These are phyloP conservation scores for Meriones unguiculatus DNA, from an alignment of 2,113 vertebrate genomes.

Conservation along the genomic window DNA sequence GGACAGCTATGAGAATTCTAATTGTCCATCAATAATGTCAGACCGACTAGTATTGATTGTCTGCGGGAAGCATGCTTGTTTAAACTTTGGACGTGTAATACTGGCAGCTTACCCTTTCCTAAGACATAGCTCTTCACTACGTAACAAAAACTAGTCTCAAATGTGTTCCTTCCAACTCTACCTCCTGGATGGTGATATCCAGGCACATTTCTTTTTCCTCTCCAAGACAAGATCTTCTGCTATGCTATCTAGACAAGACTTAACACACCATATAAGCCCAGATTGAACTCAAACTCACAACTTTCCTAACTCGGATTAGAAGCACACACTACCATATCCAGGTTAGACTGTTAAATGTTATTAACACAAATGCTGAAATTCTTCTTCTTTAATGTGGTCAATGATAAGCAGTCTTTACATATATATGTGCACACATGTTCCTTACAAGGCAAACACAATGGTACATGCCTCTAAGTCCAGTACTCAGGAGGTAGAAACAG, in stretches of 20 bases:
- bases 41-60: neutral
- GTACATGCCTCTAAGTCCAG: neutral
- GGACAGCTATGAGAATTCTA: neutral
- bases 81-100: neutral
- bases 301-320: neutral
- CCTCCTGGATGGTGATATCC: neutral
- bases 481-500: neutral
- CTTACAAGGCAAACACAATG: neutral
- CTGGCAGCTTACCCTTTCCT: neutral
- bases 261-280: neutral
- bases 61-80: neutral
- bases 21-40: neutral
- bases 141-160: neutral
- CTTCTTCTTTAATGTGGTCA: slow-evolving; percentile 34
- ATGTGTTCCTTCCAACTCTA: neutral
- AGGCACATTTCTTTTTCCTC: neutral
- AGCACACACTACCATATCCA: neutral
- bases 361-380: neutral
- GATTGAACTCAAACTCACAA: neutral
- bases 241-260: neutral
- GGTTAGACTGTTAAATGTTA: neutral
- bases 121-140: neutral
- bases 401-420: neutral
- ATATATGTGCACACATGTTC: neutral
- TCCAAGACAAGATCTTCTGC: neutral